phyloP scores from a whole-genome alignment of 2,888 invertebrate genomes.

The Idaea biselata region DNA sequence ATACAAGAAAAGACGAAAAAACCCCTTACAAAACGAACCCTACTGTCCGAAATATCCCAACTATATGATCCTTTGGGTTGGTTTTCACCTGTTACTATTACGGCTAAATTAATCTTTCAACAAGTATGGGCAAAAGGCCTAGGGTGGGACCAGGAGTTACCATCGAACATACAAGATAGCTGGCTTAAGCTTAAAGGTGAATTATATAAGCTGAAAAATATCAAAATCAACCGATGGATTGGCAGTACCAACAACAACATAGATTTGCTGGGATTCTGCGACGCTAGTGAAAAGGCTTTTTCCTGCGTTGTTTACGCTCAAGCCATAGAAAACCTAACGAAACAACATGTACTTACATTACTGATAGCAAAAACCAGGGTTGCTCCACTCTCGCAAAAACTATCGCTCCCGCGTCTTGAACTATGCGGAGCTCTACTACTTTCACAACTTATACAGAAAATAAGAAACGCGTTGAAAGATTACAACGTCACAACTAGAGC shows the following conservation, averaged over 20 bases:
- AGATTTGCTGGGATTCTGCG: constrained; percentile 6
- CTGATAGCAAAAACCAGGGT: constrained; percentile 18
- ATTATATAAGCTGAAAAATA: constrained; percentile 7
- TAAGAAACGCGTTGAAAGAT: constrained; percentile 15
- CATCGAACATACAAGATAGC: constrained; percentile 8
- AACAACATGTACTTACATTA: constrained; percentile 4
- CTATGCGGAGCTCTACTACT: constrained; percentile 28
- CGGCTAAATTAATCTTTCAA: constrained; percentile 27
- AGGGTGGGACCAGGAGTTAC: constrained; percentile 28
- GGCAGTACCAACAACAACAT: not conserved
- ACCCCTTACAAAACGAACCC: constrained; percentile 25
- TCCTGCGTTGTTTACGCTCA: constrained; percentile 21
- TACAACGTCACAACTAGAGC: constrained; percentile 10
- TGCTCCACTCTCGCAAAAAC: constrained; percentile 29
- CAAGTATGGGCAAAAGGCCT: constrained; percentile 27
- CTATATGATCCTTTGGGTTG: constrained; percentile 30
- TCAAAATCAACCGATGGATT: constrained; percentile 17
- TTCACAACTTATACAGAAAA: constrained; percentile 15
- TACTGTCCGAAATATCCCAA: constrained; percentile 23
- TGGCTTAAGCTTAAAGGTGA: constrained; percentile 23
- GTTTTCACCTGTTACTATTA: constrained; percentile 23
- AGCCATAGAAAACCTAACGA: constrained; percentile 12
- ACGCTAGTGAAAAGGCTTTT: constrained; percentile 16
- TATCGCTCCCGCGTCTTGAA: constrained; percentile 28
- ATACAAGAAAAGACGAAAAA: too few relatives aligned